A percentile compares a stretch with the other conserved stretches of the same genome.
Conservation (phyloP, 2,888 invertebrate genomes). For the Drosophila ochracea region DNA sequence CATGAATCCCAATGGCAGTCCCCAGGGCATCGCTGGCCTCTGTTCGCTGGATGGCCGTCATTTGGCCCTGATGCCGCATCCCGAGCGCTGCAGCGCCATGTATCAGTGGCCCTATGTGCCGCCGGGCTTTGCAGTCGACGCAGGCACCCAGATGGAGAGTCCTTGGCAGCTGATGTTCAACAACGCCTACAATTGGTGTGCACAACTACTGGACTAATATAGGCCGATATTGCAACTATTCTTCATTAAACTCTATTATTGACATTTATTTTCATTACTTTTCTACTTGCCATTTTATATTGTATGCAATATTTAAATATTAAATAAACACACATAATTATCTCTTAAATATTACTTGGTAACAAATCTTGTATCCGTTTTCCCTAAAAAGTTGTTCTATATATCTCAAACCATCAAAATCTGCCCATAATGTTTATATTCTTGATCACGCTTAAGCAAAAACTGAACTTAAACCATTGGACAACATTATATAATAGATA, state of each 20-base stretch:
- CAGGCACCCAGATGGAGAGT: constrained; percentile 86
- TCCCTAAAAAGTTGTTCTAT: neutral
- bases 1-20: constrained; percentile 97
- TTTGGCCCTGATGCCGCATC: constrained; percentile 99
- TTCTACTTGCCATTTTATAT: neutral
- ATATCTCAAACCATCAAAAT: neutral
- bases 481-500: neutral
- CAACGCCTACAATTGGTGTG: constrained; percentile 93
- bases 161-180: constrained; percentile 97
- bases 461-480: neutral
- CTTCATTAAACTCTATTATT: neutral
- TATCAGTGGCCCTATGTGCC: constrained; percentile 95
- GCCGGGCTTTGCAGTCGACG: constrained; percentile 83
- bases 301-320: neutral
- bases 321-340: constrained; percentile 1
- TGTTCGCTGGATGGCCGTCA: constrained; percentile 96
- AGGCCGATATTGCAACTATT: neutral
- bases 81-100: constrained; percentile 94
- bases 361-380: neutral
- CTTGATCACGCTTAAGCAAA: neutral
- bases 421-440: neutral
- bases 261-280: constrained; percentile 4
- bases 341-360: neutral
- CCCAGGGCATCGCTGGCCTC: constrained; percentile 93
- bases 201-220: constrained; percentile 7